Evolutionary conservation across 2,113 vertebrate genomes (phyloP), one percentile per base, ranked within the genome.

Genomic region (Ceuthmochares aereus): DNA sequence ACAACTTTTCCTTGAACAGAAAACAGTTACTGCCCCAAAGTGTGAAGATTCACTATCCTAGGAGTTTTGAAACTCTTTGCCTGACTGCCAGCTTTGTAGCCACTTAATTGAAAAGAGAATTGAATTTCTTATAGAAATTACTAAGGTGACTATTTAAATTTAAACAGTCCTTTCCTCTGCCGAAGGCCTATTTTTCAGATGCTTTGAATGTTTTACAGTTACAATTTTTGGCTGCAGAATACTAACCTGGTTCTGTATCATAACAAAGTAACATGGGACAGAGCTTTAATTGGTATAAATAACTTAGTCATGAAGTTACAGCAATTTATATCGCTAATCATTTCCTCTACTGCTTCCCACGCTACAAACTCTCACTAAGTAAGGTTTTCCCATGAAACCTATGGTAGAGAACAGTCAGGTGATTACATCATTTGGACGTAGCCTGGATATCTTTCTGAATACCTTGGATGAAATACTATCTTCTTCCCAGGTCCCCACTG

Each of bases 41-140:
- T 0, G 0, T 14, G 37, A 85, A n/a, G 19, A 56, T n/a, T 82
- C 36, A 40, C 30, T 29, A 1, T 30, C 13, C 9, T 30, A 34
- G 13, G 7, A 88, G 17, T 18, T 90, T 51, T 69, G 45, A 85
- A 85, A 10, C 36, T 9, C 4, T 43, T 70, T 72, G 34, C 34
- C 22, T 26, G 13, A 70, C 81, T 64, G n/a, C 5, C 40, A 87
- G 40, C 21, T 76, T 76, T 66, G 10, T 29, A 77, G 45, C 7
- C 12, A 69, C 25, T 45, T 49, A n/a, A 63, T 12, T 66, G 36
- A 56, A 76, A 84, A 72, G 7, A 82, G 84, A 51, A 51, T 6
- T 34, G 12, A 58, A 64, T 54, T 69, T 5, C 17, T 73, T 49
- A 26, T 90, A 90, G 26, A 75, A 91, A 82, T 64, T 42, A 29